Conservation (phyloP, 2,797 vertebrate genomes). For the Spinus pinus region DNA sequence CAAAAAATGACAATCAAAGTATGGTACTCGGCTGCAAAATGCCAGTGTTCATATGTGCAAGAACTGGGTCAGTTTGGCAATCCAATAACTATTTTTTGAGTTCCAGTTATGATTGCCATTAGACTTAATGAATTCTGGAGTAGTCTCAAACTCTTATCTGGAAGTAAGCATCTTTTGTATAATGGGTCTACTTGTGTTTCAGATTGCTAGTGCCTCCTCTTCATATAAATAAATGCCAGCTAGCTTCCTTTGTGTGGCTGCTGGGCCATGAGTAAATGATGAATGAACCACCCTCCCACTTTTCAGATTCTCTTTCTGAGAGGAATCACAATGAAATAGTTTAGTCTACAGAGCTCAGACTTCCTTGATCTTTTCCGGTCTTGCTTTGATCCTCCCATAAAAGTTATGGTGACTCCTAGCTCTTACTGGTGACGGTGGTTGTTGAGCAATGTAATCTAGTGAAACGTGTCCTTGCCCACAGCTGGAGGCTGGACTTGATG, state of each 20-base stretch:
- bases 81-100: background rate
- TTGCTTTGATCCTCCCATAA: background rate
- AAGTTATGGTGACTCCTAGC: background rate
- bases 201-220: background rate
- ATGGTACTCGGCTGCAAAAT: background rate
- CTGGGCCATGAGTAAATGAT: background rate
- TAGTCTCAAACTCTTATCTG: background rate
- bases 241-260: slow-evolving; percentile 6
- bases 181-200: background rate
- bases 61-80: background rate
- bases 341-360: slow-evolving; percentile 12
- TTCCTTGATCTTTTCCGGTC: background rate
- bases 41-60: background rate
- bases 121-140: background rate
- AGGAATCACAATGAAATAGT: background rate
- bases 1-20: background rate
- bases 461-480: background rate
- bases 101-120: fast-evolving
- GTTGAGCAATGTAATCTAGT: background rate
- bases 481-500: fast-evolving
- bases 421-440: background rate
- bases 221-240: background rate
- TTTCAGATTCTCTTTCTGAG: background rate
- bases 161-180: background rate
- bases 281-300: background rate